Evolutionary conservation across 2,888 invertebrate genomes (phyloP), one percentile per base, ranked within the genome.

Genomic region (Helicoverpa assulta): DNA sequence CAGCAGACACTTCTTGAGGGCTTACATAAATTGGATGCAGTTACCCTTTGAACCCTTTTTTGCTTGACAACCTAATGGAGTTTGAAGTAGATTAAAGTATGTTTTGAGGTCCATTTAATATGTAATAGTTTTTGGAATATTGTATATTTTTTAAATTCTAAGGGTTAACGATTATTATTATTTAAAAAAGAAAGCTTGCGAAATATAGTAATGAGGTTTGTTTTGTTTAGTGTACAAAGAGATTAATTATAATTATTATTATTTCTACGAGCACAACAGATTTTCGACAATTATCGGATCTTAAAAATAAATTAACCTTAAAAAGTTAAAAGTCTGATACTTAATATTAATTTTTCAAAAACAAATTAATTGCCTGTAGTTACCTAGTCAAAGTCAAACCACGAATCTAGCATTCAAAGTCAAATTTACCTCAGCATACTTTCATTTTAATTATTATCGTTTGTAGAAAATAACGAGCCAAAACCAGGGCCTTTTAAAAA

Each of bases 401-500:
- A 16, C 43, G n/a, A 7, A 54, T 12, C 8, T 6, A 65, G 37
- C 50, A 21, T 10, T 51, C 12, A 58, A 75, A 58, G 37, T 66
- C 19, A 50, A 57, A 74, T 71, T 21, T 43, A 63, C 47, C 67
- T 63, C 14, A n/a, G 61, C 33, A 50, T 62, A 56, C 56, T 60
- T 59, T 61, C 53, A 69, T 59, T n/a, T 65, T 79, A 77, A 79
- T 70, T 68, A 73, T 69, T 63, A 77, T 77, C 70, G 67, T 73
- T 70, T 73, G 60, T 60, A 73, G 52, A 63, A 73, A 79, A 77
- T 77, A 77, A 70, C 47, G 77, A 80, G 57, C 60, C 52, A 47
- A 57, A 62, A 67, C 58, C 67, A 14, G 8, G 69, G 52, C 57
- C 65, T 80, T 78, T 79, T 70, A 80, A 79, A 76, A 70, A 80